Conservation (phyloP, 1,140 invertebrate species). For the Caenorhabditis briggsae region DNA sequence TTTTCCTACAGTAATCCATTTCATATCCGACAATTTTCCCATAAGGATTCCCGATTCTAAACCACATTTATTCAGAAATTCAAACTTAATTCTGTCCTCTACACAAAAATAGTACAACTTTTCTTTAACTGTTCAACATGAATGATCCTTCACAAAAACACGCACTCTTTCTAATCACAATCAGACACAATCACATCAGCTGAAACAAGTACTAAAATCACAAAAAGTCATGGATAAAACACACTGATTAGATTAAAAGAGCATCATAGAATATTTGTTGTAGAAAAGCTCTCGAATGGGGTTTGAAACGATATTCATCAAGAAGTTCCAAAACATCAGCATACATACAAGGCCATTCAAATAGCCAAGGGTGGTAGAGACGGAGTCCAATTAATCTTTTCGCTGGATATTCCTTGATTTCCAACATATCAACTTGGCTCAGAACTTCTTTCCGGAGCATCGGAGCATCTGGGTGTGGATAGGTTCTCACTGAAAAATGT, state of each 20-base stretch:
- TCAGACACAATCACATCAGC: no score
- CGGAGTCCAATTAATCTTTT: constrained; percentile 60
- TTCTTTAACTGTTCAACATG: no score
- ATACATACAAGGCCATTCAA: constrained; percentile 65
- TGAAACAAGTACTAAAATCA: no score
- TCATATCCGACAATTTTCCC: no score
- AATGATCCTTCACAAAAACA: no score
- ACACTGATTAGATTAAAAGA: constrained; percentile 9
- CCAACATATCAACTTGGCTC: constrained; percentile 60
- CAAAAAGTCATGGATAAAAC: not conserved
- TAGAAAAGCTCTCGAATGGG: constrained; percentile 59
- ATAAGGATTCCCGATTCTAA: not conserved
- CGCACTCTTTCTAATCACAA: no score
- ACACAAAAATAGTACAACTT: not conserved
- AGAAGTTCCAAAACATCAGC: constrained; percentile 62
- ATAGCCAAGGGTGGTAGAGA: constrained; percentile 57
- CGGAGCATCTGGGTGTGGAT: constrained; percentile 26
- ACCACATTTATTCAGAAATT: not conserved
- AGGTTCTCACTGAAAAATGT: constrained; percentile 28
- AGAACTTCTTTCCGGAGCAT: constrained; percentile 54
- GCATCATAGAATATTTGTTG: constrained; percentile 64
- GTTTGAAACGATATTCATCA: constrained; percentile 62
- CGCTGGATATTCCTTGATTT: constrained; percentile 60
- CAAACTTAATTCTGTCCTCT: not conserved
- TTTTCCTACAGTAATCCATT: no score